phyloP scores from a whole-genome alignment of 2,797 vertebrate species.

The Novumbra hubbsi region DNA sequence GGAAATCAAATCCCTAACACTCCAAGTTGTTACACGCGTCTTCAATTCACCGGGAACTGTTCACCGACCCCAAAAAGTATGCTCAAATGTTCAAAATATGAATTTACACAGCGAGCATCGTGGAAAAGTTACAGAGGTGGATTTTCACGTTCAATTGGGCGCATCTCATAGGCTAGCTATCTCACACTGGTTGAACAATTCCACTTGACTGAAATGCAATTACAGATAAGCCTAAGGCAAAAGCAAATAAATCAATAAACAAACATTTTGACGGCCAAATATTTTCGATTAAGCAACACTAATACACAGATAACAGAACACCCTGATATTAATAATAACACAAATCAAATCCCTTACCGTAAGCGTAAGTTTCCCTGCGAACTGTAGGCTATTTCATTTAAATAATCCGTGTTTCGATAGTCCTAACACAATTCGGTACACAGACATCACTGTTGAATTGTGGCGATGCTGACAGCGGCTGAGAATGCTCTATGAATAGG shows the following conservation, averaged over 20 bases:
- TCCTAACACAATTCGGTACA: slow-evolving; percentile 34
- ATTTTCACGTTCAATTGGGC: neutral
- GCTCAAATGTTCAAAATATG: neutral
- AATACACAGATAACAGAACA: neutral
- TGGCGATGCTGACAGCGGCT: slow-evolving; percentile 38
- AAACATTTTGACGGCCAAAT: neutral
- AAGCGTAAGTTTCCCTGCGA: slow-evolving; percentile 13
- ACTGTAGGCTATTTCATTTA: slow-evolving; percentile 31
- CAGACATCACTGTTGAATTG: slow-evolving; percentile 52
- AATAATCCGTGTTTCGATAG: slow-evolving; percentile 61
- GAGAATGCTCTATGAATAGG: neutral
- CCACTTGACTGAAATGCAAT: neutral
- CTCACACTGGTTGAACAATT: neutral
- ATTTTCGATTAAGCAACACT: neutral
- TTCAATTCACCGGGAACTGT: neutral
- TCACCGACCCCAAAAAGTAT: neutral
- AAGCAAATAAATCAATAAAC: slow-evolving; percentile 1
- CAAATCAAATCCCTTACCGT: slow-evolving; percentile 43
- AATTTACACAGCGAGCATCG: neutral
- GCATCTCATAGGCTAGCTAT: neutral
- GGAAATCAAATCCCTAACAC: slow-evolving; percentile 30
- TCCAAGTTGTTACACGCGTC: slow-evolving; percentile 12
- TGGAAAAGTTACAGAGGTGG: neutral
- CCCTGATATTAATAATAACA: slow-evolving; percentile 17
- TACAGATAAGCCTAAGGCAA: neutral